phyloP scores from a whole-genome alignment of 2,888 invertebrate species.

The Halocaridina rubra region DNA sequence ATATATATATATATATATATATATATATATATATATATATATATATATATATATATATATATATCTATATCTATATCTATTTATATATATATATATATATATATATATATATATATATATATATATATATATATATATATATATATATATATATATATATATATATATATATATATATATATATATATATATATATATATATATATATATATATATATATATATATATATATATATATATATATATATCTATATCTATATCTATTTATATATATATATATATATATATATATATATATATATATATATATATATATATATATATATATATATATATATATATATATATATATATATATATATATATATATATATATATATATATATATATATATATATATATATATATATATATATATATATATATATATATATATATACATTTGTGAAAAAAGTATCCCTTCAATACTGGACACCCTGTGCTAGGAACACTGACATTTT shows the following conservation, averaged over 20 bases:
- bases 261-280: background rate
- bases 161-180: background rate
- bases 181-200: background rate
- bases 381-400: background rate
- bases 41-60: background rate
- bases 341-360: slow-evolving; percentile 1
- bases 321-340: slow-evolving; percentile 8
- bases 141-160: background rate
- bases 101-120: background rate
- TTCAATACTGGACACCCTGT: too few species aligned
- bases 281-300: background rate
- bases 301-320: background rate
- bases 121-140: background rate
- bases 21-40: background rate
- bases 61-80: background rate
- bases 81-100: background rate
- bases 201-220: slow-evolving; percentile 8
- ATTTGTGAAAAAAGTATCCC: too few species aligned
- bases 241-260: background rate
- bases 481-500: too few species aligned
- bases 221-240: slow-evolving; percentile 3
- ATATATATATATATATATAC: background rate
- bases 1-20: background rate
- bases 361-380: background rate
- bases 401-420: slow-evolving; percentile 1